phyloP scores from a whole-genome alignment of 2,113 vertebrate genomes.

The Ptychochromis oligacanthus region DNA sequence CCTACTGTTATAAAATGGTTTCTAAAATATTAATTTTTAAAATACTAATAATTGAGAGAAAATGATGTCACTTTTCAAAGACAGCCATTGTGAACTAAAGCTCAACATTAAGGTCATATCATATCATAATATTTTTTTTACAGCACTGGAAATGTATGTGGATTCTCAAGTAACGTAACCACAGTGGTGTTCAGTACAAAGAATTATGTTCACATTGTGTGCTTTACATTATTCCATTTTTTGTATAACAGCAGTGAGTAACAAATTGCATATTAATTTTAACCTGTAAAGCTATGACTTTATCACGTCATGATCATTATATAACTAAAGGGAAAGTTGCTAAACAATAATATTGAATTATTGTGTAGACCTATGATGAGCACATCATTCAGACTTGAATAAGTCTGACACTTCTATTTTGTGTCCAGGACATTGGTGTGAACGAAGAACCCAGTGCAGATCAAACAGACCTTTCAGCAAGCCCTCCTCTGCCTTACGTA shows the following conservation, averaged over 20 bases:
- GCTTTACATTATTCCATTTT: not conserved
- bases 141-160: not conserved
- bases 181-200: not conserved
- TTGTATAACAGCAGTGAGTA: not conserved
- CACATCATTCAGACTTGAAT: not conserved
- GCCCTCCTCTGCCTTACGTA: slow-evolving; percentile 75
- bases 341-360: not conserved
- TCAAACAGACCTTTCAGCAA: slow-evolving; percentile 75
- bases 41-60: not conserved
- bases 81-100: not conserved
- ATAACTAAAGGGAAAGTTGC: not conserved
- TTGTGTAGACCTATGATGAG: not conserved
- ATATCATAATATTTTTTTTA: not conserved
- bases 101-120: not conserved
- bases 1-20: not conserved
- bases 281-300: not conserved
- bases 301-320: not conserved
- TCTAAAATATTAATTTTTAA: not conserved
- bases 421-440: slow-evolving; percentile 72
- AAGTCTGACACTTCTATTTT: not conserved
- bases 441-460: slow-evolving; percentile 75
- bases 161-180: not conserved
- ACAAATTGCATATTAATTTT: no score
- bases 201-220: not conserved
- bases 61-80: not conserved